Percentiles rank a stretch among this genome's conserved stretches.
phyloP scores from a whole-genome alignment of 1,140 invertebrate genomes.

The Drosophila pectinifera region DNA sequence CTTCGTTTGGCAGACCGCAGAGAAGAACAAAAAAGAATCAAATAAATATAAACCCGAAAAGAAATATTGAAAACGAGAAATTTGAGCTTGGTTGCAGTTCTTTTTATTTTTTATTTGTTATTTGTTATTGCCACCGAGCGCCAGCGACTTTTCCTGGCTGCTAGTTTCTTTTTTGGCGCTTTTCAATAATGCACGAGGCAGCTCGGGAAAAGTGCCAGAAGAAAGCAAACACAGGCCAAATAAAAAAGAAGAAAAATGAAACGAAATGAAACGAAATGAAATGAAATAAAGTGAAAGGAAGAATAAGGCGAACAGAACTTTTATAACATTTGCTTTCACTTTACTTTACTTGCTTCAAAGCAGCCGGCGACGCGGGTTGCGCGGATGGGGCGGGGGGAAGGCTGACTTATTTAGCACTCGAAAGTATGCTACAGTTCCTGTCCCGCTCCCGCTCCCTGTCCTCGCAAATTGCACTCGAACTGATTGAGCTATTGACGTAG shows the following conservation, averaged over 20 bases:
- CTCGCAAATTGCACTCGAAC: slow-evolving; percentile 70
- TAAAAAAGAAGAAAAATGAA: slow-evolving; percentile 10
- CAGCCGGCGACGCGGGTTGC: too few relatives aligned
- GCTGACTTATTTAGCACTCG: slow-evolving; percentile 69
- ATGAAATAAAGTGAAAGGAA: slow-evolving; percentile 19
- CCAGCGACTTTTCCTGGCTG: slow-evolving; percentile 27
- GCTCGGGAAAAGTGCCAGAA: slow-evolving; percentile 19
- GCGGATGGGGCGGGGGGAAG: not conserved
- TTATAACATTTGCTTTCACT: slow-evolving; percentile 62
- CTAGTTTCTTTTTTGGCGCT: slow-evolving; percentile 38
- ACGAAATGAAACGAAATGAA: slow-evolving; percentile 12
- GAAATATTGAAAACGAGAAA: slow-evolving; percentile 73
- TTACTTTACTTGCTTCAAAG: slow-evolving; percentile 51
- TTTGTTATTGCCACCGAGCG: slow-evolving; percentile 16
- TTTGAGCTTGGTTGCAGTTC: slow-evolving; percentile 66
- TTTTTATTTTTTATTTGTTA: slow-evolving; percentile 27
- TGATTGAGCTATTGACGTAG: slow-evolving; percentile 65
- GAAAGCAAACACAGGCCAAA: slow-evolving; percentile 34
- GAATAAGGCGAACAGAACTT: slow-evolving; percentile 44
- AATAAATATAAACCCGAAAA: slow-evolving; percentile 21
- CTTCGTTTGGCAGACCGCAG: slow-evolving; percentile 59
- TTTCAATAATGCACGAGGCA: slow-evolving; percentile 74
- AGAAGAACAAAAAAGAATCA: slow-evolving; percentile 16
- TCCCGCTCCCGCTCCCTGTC: not conserved
- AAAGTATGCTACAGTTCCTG: slow-evolving; percentile 59